Conservation (phyloP, 2,797 vertebrate genomes). For the Thaleichthys pacificus region DNA sequence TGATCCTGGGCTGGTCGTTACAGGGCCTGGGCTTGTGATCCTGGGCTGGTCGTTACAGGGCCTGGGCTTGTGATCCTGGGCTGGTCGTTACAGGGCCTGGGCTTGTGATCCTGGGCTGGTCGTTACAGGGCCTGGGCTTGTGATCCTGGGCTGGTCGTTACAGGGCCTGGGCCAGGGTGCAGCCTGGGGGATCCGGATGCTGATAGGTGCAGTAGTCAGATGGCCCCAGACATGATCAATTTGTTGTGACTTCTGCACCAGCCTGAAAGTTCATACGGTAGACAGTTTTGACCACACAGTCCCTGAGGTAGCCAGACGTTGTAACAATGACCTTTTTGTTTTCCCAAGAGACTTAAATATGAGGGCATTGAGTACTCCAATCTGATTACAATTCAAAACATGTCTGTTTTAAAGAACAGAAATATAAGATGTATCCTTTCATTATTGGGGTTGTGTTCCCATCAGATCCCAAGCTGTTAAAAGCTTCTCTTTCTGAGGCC, state of each 20-base stretch:
- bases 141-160: conserved; percentile 43
- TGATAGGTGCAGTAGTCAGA: background rate
- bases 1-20: conserved; percentile 43
- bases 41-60: conserved; percentile 45
- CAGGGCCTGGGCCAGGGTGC: conserved; percentile 33
- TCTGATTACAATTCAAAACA: background rate
- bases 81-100: conserved; percentile 40
- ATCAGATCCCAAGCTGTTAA: background rate
- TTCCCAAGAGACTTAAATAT: too few species aligned
- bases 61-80: conserved; percentile 28
- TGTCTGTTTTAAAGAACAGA: background rate
- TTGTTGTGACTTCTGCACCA: background rate
- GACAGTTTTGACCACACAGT: background rate
- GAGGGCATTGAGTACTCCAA: background rate
- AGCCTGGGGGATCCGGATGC: conserved; percentile 28
- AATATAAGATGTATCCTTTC: background rate
- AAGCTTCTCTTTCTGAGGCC: background rate
- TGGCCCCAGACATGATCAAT: background rate
- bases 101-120: too few species aligned
- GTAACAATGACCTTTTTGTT: background rate
- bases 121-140: conserved; percentile 21
- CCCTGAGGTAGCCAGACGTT: background rate
- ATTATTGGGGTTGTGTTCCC: background rate
- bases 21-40: conserved; percentile 34
- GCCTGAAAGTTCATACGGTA: background rate